Percentiles rank a stretch among this genome's conserved stretches.
These are phyloP conservation scores for Characodon lateralis DNA, from an alignment of 2,797 vertebrate species.

Conservation along the genomic window DNA sequence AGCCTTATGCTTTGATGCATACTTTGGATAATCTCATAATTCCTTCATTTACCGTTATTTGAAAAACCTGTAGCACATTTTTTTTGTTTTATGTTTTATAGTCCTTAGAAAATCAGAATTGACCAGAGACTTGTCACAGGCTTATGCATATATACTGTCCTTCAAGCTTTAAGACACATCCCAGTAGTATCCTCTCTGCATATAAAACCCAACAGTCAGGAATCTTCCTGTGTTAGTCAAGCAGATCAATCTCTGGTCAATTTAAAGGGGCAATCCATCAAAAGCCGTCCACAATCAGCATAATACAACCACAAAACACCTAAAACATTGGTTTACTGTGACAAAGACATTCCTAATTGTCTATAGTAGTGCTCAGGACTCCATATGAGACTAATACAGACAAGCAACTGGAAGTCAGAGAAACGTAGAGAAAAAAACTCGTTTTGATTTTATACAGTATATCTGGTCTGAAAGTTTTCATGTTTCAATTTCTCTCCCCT, in stretches of 20 bases:
- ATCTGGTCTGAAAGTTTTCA: background rate
- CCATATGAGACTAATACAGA: background rate
- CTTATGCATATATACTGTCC: background rate
- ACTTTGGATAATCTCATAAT: background rate
- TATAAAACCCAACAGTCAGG: background rate
- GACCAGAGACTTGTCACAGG: background rate
- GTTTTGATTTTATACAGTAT: background rate
- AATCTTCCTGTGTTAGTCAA: background rate
- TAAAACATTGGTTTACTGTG: background rate
- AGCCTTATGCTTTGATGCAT: background rate
- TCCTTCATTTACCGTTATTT: background rate
- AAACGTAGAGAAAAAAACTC: background rate
- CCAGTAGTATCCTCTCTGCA: background rate
- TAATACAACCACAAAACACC: background rate
- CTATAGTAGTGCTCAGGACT: background rate
- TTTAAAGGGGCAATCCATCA: background rate
- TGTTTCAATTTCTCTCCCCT: constrained; percentile 12
- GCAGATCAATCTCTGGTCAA: background rate
- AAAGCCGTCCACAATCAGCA: background rate
- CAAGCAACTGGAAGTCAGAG: background rate
- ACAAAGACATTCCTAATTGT: background rate
- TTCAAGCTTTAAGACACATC: background rate
- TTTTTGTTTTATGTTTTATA: background rate
- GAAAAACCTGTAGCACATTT: background rate
- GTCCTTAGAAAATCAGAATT: background rate